These are phyloP conservation scores for Bathynomus jamesi DNA, from an alignment of 1,140 invertebrate species.

Conservation along the genomic window DNA sequence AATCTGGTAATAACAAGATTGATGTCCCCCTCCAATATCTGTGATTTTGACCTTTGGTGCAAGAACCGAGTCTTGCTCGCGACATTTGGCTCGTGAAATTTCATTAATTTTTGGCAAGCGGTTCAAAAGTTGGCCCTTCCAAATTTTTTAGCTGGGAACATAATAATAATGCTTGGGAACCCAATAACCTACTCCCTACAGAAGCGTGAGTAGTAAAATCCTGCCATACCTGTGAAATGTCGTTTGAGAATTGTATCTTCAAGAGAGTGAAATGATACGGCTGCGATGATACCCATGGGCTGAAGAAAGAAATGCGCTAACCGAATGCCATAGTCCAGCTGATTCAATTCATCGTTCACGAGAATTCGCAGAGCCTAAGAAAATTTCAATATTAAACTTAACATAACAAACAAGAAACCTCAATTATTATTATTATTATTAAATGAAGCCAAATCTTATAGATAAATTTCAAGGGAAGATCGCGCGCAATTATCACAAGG, in stretches of 20 bases:
- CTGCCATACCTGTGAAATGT: conserved; percentile 59
- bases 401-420: too few species aligned
- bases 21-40: background rate
- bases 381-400: too few species aligned
- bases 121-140: too few species aligned
- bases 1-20: too few species aligned
- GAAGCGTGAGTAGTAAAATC: background rate
- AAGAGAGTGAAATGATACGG: conserved; percentile 83
- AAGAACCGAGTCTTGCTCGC: background rate
- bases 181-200: background rate
- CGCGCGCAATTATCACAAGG: too few species aligned
- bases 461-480: too few species aligned
- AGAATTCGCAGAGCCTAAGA: conserved; percentile 75
- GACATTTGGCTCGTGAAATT: background rate
- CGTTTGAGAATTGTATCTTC: conserved; percentile 94
- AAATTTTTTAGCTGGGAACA: too few species aligned
- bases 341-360: conserved; percentile 95
- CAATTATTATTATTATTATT: too few species aligned
- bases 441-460: too few species aligned
- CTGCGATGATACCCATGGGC: conserved; percentile 64
- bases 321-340: conserved; percentile 81
- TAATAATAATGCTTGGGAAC: background rate
- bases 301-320: conserved; percentile 69
- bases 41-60: background rate
- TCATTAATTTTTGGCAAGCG: background rate